phyloP scores from a whole-genome alignment of 2,797 vertebrate species.

The Eidolon dupreanum region DNA sequence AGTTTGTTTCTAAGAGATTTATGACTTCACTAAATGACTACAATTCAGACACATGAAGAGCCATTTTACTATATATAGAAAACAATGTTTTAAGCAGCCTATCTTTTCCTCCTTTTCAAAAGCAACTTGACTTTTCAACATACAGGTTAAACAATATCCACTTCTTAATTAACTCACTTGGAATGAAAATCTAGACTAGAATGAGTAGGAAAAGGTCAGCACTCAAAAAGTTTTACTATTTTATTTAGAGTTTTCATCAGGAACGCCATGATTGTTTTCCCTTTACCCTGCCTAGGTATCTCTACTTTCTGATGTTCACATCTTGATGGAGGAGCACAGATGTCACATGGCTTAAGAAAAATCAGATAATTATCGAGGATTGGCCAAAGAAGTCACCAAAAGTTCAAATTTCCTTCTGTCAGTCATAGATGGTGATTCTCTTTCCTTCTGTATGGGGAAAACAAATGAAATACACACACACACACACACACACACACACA shows the following conservation, averaged over 20 bases:
- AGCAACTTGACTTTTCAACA: conserved; percentile 5
- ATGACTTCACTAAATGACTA: background rate
- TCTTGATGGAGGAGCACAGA: background rate
- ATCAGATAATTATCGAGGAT: background rate
- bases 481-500: no score
- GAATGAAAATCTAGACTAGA: background rate
- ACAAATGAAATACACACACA: background rate
- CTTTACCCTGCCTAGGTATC: background rate
- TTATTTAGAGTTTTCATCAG: background rate
- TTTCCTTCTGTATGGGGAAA: background rate
- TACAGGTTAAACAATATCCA: conserved; percentile 36
- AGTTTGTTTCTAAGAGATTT: background rate
- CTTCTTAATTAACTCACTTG: conserved; percentile 25
- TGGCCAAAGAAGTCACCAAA: background rate
- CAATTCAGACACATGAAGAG: background rate
- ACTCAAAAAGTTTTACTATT: background rate
- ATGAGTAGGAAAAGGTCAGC: background rate
- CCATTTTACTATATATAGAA: background rate
- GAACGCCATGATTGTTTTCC: background rate
- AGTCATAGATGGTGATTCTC: background rate
- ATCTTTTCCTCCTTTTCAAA: background rate
- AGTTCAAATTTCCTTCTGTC: background rate
- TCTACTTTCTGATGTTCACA: no score
- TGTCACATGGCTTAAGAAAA: background rate
- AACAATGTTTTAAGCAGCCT: background rate